Conservation (phyloP, 2,797 vertebrate genomes). For the Microhierax caerulescens region DNA sequence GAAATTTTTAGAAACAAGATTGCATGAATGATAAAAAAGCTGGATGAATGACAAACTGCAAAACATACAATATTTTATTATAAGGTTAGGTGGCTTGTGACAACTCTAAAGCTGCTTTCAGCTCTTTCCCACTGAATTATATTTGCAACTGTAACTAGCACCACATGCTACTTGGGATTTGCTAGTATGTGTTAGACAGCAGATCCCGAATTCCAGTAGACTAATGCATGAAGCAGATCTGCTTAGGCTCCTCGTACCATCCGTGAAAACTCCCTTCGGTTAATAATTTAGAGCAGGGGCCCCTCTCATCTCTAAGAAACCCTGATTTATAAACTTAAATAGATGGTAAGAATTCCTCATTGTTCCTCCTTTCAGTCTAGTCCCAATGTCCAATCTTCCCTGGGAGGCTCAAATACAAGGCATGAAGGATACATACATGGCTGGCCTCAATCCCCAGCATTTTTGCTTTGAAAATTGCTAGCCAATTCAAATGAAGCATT, state of each 20-base stretch:
- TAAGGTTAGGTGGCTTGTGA: not conserved
- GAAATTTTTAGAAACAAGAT: not conserved
- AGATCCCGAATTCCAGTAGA: not conserved
- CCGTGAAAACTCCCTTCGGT: not conserved
- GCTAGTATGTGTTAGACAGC: not conserved
- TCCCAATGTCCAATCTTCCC: not conserved
- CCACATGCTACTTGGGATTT: not conserved
- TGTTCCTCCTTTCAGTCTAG: not conserved
- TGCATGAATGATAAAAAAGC: not conserved
- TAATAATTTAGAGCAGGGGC: not conserved
- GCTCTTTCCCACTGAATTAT: not conserved
- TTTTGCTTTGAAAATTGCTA: not conserved
- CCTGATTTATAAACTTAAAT: not conserved
- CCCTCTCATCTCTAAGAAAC: not conserved
- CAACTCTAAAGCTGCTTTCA: not conserved
- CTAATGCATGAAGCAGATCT: not conserved
- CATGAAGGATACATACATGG: not conserved
- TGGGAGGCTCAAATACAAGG: not conserved
- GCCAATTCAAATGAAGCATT: not conserved
- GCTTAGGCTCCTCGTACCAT: not conserved
- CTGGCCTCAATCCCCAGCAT: not conserved
- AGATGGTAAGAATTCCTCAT: not conserved
- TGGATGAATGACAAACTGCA: not conserved
- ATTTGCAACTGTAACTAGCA: not conserved
- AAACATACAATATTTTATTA: not conserved